A percentile compares a stretch with the other conserved stretches of the same genome.
These are phyloP conservation scores for Trididemnum miniatum DNA, from an alignment of 23 tunicate genomes.

Conservation along the genomic window DNA sequence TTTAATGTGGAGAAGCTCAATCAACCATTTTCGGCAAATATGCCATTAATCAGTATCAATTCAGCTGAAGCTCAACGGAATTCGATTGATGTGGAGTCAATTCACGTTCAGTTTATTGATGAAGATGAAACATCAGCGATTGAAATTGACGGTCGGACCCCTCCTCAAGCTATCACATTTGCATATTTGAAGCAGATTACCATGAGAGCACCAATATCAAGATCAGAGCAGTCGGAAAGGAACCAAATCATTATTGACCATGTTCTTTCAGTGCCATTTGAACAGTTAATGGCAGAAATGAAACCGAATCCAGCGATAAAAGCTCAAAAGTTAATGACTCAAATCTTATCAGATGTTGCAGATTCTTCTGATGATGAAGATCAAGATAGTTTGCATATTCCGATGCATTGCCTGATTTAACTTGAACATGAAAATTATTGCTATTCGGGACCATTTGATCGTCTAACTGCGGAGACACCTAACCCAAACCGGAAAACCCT, in stretches of 20 bases:
- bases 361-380: background rate
- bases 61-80: constrained; percentile 46
- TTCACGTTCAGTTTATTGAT: constrained; percentile 48
- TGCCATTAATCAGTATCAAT: constrained; percentile 48
- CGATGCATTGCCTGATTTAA: background rate
- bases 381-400: background rate
- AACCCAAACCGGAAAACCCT: no score
- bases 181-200: constrained; percentile 64
- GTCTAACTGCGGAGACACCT: no score
- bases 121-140: constrained; percentile 2
- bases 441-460: no score
- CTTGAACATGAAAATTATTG: no score
- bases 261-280: constrained; percentile 67
- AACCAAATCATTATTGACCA: constrained; percentile 59
- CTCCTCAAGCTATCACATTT: constrained; percentile 68
- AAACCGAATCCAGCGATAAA: constrained; percentile 47
- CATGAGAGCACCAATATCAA: constrained; percentile 44
- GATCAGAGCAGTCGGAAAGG: constrained; percentile 32
- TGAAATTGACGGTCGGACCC: constrained; percentile 39
- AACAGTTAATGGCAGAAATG: constrained; percentile 86
- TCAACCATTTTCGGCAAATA: constrained; percentile 58
- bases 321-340: background rate
- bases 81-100: constrained; percentile 66
- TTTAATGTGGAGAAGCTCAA: constrained; percentile 61
- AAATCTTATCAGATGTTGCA: background rate